A percentile compares a stretch with the other conserved stretches of the same genome.
Conservation (phyloP, 2,797 vertebrate genomes). For the Clarias laeviceps region DNA sequence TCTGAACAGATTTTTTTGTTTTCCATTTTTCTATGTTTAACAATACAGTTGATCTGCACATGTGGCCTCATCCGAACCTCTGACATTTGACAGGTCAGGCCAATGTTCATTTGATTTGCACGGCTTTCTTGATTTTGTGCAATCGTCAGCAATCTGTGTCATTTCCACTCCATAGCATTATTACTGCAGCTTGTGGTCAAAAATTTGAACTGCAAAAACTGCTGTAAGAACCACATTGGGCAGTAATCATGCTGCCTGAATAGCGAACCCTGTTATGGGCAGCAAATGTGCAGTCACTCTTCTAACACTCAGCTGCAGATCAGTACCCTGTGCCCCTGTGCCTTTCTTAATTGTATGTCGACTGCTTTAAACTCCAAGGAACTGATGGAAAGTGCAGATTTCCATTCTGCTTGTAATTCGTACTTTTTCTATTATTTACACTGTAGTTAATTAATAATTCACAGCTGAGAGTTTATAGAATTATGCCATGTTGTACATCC, state of each 20-base stretch:
- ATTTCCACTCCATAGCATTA: background rate
- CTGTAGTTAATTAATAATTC: background rate
- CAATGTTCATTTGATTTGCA: background rate
- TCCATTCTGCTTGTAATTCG: background rate
- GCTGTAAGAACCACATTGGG: background rate
- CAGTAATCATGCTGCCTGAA: no score
- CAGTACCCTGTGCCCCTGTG: background rate
- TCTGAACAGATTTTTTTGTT: no score
- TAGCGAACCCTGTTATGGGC: background rate
- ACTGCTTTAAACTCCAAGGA: background rate
- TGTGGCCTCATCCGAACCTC: no score
- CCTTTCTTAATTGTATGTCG: background rate
- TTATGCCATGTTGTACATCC: background rate
- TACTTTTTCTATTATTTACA: constrained; percentile 1
- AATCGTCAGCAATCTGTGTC: background rate
- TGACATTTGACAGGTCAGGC: background rate
- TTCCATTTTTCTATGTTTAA: no score
- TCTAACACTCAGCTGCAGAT: background rate
- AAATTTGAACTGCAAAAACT: background rate
- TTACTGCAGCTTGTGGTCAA: background rate
- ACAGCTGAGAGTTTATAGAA: background rate
- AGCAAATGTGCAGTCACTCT: no score
- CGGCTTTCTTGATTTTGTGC: background rate
- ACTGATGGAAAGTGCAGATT: background rate
- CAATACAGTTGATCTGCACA: no score